phyloP scores from a whole-genome alignment of 2,888 invertebrate species.

The Standfussiana lucernea region DNA sequence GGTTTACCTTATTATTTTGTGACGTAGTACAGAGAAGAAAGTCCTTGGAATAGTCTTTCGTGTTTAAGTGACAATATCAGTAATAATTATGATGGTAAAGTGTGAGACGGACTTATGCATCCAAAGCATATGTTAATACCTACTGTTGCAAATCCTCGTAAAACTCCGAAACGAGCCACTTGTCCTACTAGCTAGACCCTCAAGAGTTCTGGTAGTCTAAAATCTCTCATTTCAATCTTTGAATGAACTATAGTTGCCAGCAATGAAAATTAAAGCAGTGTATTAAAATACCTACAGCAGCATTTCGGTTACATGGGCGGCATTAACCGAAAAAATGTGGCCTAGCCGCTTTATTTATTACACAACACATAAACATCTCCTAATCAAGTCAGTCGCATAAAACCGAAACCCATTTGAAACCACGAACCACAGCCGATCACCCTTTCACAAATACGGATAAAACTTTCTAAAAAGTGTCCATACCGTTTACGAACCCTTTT shows the following conservation, averaged over 20 bases:
- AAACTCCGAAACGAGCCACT: neutral
- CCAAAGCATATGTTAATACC: neutral
- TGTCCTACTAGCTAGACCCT: neutral
- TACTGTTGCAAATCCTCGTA: neutral
- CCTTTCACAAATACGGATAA: constrained; percentile 5
- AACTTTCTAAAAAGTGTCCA: constrained; percentile 10
- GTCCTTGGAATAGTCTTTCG: neutral
- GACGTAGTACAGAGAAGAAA: neutral
- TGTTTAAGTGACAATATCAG: neutral
- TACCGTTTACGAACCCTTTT: constrained; percentile 24
- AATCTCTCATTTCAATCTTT: neutral
- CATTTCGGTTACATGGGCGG: neutral
- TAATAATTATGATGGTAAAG: neutral
- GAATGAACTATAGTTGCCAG: neutral
- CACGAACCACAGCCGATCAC: neutral
- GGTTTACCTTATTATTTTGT: neutral
- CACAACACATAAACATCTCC: neutral
- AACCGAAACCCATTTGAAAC: neutral
- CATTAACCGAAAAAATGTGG: neutral
- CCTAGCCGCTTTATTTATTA: neutral
- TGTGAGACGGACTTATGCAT: neutral
- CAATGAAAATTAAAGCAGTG: neutral
- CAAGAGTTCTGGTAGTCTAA: neutral
- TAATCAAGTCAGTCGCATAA: neutral
- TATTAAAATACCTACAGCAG: neutral